phyloP scores from a whole-genome alignment of 2,888 invertebrate species.

The Tryphoninae sp. region DNA sequence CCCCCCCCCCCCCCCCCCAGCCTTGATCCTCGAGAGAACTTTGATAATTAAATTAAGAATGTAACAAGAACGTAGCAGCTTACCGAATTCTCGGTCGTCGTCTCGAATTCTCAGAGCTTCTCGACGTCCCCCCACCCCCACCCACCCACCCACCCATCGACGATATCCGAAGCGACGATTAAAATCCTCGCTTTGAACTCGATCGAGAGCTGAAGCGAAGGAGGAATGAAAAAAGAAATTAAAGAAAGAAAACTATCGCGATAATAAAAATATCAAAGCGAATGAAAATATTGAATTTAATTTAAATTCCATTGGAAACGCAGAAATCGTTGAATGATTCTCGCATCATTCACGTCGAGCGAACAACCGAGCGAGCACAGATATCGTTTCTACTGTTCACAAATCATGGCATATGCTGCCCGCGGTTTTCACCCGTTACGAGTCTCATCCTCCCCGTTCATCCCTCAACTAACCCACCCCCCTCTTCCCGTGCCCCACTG shows the following conservation, averaged over 20 bases:
- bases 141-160: no score
- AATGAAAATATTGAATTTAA: conserved; percentile 36
- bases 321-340: conserved; percentile 33
- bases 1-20: no score
- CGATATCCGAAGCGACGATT: no score
- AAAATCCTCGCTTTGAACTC: not conserved
- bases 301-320: conserved; percentile 20
- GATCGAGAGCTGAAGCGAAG: not conserved
- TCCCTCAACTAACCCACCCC: not conserved
- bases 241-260: not conserved
- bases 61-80: conserved; percentile 6
- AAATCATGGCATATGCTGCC: conserved; percentile 77
- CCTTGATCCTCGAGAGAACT: conserved; percentile 13
- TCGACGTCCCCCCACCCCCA: not conserved
- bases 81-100: not conserved
- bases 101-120: not conserved
- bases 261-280: not conserved
- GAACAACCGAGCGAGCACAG: conserved; percentile 22
- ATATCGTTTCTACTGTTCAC: conserved; percentile 69
- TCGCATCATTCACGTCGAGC: conserved; percentile 32
- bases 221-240: conserved; percentile 4
- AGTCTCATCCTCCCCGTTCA: not conserved
- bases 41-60: conserved; percentile 42
- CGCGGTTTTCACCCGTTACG: conserved; percentile 72
- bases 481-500: no score